Conservation (phyloP, 2,797 vertebrate species). For the Muscicapa comitata region DNA sequence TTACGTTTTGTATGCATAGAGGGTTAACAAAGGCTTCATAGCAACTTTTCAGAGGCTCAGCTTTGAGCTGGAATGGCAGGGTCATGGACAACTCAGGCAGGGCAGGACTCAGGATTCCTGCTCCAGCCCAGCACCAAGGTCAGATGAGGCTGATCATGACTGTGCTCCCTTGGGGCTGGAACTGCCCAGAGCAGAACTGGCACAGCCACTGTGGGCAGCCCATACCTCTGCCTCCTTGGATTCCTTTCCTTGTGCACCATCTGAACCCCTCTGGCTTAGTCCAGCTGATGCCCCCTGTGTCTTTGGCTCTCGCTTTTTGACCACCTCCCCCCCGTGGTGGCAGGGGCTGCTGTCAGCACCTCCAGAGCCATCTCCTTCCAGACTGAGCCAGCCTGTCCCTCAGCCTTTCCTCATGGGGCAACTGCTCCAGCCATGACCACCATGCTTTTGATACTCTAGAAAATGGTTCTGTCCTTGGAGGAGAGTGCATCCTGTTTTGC, state of each 20-base stretch:
- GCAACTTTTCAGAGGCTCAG: background rate
- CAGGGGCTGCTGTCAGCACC: background rate
- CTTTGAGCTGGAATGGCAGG: background rate
- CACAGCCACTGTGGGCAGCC: background rate
- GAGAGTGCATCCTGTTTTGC: background rate
- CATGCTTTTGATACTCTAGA: background rate
- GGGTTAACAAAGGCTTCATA: background rate
- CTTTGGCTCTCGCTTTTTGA: background rate
- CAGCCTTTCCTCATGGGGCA: rapidly evolving
- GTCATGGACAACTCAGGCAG: rapidly evolving
- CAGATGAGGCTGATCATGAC: rapidly evolving
- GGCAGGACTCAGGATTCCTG: rapidly evolving
- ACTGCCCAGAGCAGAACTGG: rapidly evolving
- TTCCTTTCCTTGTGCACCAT: background rate
- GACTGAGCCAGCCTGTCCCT: background rate
- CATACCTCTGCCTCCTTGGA: background rate
- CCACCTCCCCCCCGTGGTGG: rapidly evolving
- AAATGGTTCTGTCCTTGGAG: background rate
- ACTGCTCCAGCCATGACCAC: background rate
- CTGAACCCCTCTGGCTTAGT: background rate
- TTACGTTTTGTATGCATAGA: background rate
- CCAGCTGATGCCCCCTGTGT: background rate
- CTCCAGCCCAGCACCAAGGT: rapidly evolving
- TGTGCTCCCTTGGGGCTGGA: background rate
- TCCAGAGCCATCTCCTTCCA: no score